Conservation (phyloP, 2,888 invertebrate genomes). For the Drosophila stalkeri region DNA sequence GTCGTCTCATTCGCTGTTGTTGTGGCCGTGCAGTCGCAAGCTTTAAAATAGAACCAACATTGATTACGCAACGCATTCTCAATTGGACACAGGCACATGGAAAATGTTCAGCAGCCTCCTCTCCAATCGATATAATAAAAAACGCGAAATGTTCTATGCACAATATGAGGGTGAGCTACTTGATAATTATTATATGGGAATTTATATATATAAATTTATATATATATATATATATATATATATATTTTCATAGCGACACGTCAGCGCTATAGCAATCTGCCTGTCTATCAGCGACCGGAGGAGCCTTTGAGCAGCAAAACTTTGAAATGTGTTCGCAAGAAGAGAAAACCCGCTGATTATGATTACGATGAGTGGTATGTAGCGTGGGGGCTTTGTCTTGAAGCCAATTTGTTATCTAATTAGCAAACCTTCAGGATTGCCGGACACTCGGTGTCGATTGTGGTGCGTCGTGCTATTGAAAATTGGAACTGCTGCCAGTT, state of each 20-base stretch:
- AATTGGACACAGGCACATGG: slow-evolving; percentile 8
- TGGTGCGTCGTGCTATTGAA: slow-evolving; percentile 45
- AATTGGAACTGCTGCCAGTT: slow-evolving; percentile 37
- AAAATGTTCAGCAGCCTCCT: slow-evolving; percentile 45
- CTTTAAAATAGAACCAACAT: slow-evolving; percentile 32
- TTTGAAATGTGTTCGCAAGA: slow-evolving; percentile 5
- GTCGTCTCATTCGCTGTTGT: not conserved
- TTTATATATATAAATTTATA: not conserved
- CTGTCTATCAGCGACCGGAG: slow-evolving; percentile 20
- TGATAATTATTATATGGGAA: not conserved
- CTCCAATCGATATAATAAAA: slow-evolving; percentile 49
- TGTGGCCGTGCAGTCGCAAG: slow-evolving; percentile 13
- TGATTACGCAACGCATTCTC: slow-evolving; percentile 29
- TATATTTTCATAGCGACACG: slow-evolving; percentile 20
- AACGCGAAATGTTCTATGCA: slow-evolving; percentile 28
- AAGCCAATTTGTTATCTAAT: slow-evolving; percentile 16
- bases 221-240: not conserved
- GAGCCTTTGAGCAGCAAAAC: slow-evolving; percentile 28
- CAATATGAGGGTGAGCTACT: slow-evolving; percentile 36
- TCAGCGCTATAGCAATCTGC: slow-evolving; percentile 28
- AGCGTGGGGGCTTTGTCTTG: not conserved
- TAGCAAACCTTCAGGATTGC: slow-evolving; percentile 42
- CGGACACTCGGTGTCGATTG: slow-evolving; percentile 42
- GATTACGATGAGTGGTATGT: slow-evolving; percentile 51
- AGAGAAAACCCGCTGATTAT: slow-evolving; percentile 21